Evolutionary conservation across 2,797 vertebrate genomes (phyloP).

Genomic region (Meriones psammophilus): DNA sequence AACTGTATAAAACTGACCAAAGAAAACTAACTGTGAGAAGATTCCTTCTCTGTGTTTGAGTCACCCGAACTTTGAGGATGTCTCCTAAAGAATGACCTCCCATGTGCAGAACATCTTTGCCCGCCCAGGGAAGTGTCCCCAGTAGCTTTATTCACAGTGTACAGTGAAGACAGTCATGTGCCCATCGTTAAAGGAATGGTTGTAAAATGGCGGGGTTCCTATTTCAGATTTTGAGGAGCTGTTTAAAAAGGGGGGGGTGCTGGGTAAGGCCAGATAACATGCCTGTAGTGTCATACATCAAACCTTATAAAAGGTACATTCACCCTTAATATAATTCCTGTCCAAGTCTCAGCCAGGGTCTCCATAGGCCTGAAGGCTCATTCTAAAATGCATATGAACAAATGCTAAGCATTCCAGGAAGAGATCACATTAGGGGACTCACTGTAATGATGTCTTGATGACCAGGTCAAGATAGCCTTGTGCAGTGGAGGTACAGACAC

Average conservation of each 20-base stretch:
- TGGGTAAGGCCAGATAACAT: conserved; percentile 6
- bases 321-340: not conserved
- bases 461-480: too few relatives aligned
- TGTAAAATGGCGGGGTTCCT: not conserved
- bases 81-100: not conserved
- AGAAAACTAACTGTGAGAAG: not conserved
- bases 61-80: not conserved
- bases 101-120: not conserved
- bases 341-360: not conserved
- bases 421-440: not conserved
- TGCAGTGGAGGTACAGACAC: not conserved
- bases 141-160: not conserved
- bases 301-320: not conserved
- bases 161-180: not conserved
- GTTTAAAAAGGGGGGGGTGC: not conserved
- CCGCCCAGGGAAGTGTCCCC: not conserved
- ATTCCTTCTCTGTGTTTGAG: not conserved
- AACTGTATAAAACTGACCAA: not conserved
- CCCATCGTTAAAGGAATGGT: not conserved
- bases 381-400: not conserved
- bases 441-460: too few relatives aligned
- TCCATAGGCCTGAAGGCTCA: not conserved
- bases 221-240: not conserved
- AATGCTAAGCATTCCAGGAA: not conserved
- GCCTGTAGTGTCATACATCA: not conserved